Evolutionary conservation across 2,113 vertebrate species (phyloP).

Genomic region (Lathamus discolor): DNA sequence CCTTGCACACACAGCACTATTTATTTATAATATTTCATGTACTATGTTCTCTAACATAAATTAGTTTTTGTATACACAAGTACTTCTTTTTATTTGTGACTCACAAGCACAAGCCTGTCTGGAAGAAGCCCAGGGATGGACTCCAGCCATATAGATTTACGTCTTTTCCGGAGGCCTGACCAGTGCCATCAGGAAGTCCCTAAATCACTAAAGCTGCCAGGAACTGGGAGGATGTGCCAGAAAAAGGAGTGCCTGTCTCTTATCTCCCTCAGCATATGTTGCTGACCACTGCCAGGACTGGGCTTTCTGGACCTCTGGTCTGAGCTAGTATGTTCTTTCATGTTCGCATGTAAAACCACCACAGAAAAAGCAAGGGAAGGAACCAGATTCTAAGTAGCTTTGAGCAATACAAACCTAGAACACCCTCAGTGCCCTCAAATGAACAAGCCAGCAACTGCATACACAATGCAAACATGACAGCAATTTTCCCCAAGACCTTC

Average conservation of each 20-base stretch:
- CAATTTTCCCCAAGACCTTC: not conserved
- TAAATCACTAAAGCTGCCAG: not conserved
- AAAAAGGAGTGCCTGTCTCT: not conserved
- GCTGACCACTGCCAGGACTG: not conserved
- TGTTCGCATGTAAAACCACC: accelerated
- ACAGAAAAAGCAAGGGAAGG: not conserved
- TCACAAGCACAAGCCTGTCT: not conserved
- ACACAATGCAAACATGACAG: accelerated
- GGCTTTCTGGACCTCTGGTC: not conserved
- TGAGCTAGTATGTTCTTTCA: not conserved
- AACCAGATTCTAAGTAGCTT: not conserved
- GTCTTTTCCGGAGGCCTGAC: not conserved
- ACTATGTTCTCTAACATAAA: not conserved
- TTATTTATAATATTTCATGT: not conserved
- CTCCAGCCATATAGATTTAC: not conserved
- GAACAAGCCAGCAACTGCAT: not conserved
- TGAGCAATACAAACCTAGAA: not conserved
- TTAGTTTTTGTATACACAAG: not conserved
- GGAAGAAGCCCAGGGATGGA: not conserved
- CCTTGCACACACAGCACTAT: not conserved
- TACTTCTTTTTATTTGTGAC: not conserved
- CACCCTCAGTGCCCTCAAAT: not conserved
- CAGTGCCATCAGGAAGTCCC: not conserved
- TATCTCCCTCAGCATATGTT: not conserved
- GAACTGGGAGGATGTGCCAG: not conserved